Evolutionary conservation across 2,797 vertebrate species (phyloP), one percentile per base, ranked within the genome.

Genomic region (Dendrocincla tyrannina): DNA sequence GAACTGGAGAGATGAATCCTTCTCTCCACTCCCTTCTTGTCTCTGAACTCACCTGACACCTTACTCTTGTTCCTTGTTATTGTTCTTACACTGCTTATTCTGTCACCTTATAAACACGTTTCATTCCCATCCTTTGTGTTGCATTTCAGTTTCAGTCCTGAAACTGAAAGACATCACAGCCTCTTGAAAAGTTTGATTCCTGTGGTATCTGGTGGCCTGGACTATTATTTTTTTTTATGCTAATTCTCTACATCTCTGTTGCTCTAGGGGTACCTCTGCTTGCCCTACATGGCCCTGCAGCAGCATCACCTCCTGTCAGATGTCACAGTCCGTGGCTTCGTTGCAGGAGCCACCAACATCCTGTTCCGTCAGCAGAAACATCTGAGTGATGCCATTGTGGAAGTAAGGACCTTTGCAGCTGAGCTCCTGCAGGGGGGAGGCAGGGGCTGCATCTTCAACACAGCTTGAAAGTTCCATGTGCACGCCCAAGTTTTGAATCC

Each of bases 261-360:
- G 24, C 88, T 82, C 5, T 93, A 99, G 99, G 99, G 99, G 60
- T 99, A 99, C 97, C 98, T 99, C 85, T 99, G 99, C 69, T 97
- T 99, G 96, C 99, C 99, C 2, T 99, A 99, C 96, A 99, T 99
- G 99, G 99, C 99, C 0, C 97, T 99, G 96, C 99, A 99, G 98
- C 99, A 99, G 97, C 99, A 99, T 95, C 99, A 99, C 84, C 99
- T 99, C 53, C 98, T 99, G 59, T 99, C 99, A 1, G 99, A 99
- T 33, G 98, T 99, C 72, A 97, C 98, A 1, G 98, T 99, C 42
- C 98, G 99, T 0, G 99, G 99, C 92, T 99, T 99, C 49, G 99
- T 99, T 16, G 99, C 99, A 0, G 99, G 99, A 94, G 99, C 99
- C 5, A 99, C 99, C 96, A 99, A 99, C 94, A 98, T 99, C 97